phyloP scores from a whole-genome alignment of 2,888 invertebrate genomes.

The Protodeltote pygarga region DNA sequence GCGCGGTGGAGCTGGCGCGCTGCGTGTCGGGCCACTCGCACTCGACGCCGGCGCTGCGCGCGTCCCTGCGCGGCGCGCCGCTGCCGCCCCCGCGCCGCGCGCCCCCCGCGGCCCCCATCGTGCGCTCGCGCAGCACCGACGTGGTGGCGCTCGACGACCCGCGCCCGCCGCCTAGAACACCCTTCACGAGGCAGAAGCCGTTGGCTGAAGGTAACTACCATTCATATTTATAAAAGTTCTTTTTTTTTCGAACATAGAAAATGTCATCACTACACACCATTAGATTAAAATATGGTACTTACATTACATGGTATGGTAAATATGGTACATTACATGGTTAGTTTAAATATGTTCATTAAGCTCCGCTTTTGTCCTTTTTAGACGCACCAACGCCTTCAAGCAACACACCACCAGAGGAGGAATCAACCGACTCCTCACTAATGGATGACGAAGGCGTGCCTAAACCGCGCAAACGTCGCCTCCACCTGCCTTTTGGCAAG shows the following conservation, averaged over 20 bases:
- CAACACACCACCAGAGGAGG: slow-evolving; percentile 87
- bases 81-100: slow-evolving; percentile 45
- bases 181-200: slow-evolving; percentile 59
- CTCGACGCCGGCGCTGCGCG: slow-evolving; percentile 68
- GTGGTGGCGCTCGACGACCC: slow-evolving; percentile 63
- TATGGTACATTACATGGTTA: too few relatives aligned
- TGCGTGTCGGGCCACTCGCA: too few relatives aligned
- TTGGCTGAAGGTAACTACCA: slow-evolving; percentile 61
- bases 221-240: too few relatives aligned
- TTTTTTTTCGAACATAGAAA: too few relatives aligned
- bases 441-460: slow-evolving; percentile 87
- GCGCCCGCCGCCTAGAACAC: slow-evolving; percentile 59
- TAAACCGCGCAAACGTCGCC: slow-evolving; percentile 87
- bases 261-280: too few relatives aligned
- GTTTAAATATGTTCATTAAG: neutral
- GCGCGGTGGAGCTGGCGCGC: slow-evolving; percentile 58
- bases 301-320: too few relatives aligned
- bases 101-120: slow-evolving; percentile 46
- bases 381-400: slow-evolving; percentile 69
- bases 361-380: slow-evolving; percentile 1
- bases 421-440: slow-evolving; percentile 91
- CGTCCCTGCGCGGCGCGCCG: slow-evolving; percentile 56
- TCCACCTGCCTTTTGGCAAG: slow-evolving; percentile 89
- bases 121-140: slow-evolving; percentile 71
- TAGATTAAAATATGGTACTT: too few relatives aligned